These are phyloP conservation scores for Iphiclides podalirius DNA, from an alignment of 2,888 invertebrate species.

Conservation along the genomic window DNA sequence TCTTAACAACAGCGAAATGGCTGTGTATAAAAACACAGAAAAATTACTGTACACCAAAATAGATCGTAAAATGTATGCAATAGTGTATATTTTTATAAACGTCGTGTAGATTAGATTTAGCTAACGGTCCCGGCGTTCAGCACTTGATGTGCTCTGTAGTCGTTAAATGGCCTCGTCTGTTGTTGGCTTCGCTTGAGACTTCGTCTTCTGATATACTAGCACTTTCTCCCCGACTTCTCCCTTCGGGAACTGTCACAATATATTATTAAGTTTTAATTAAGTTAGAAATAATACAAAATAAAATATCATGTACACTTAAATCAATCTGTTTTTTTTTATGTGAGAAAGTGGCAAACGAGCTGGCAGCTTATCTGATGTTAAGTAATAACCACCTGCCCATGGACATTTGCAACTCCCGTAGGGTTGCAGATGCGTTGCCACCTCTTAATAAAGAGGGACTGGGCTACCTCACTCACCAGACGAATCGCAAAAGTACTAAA, in stretches of 20 bases:
- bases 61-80: conserved; percentile 7
- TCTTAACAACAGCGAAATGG: no score
- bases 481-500: no score
- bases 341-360: no score
- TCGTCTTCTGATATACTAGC: conserved; percentile 54
- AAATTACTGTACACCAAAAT: conserved; percentile 30
- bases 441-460: no score
- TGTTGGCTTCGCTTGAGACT: conserved; percentile 32
- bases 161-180: conserved; percentile 46
- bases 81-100: conserved; percentile 18
- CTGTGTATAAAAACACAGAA: no score
- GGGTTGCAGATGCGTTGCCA: no score
- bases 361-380: no score
- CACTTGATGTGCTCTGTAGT: conserved; percentile 15
- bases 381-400: no score
- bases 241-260: conserved; percentile 56
- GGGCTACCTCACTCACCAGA: no score
- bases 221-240: conserved; percentile 65
- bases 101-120: conserved; percentile 3
- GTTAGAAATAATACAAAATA: background rate
- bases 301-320: no score
- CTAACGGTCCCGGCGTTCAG: conserved; percentile 5
- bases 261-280: conserved; percentile 1
- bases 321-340: no score
- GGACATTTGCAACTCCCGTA: no score